Percentiles rank a stretch among this genome's conserved stretches.
Conservation (phyloP, 2,797 vertebrate genomes). For the Nothura maculosa region DNA sequence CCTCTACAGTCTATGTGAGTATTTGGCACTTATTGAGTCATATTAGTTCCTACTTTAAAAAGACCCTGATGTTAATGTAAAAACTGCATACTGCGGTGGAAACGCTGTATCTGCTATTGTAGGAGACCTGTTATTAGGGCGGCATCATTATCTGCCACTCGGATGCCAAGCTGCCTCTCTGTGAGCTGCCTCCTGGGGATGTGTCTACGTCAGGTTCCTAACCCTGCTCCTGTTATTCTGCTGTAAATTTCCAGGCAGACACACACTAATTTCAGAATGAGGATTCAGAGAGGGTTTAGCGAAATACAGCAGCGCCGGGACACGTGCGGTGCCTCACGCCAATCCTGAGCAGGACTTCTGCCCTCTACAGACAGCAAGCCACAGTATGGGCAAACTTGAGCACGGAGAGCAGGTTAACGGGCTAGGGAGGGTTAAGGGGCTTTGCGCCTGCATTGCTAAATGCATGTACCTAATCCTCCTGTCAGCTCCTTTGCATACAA, state of each 20-base stretch:
- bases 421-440: neutral
- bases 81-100: neutral
- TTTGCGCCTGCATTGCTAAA: fast-evolving
- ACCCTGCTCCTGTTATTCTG: neutral
- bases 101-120: conserved; percentile 35
- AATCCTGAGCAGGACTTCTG: neutral
- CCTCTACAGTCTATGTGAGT: neutral
- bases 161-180: conserved; percentile 27
- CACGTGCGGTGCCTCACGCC: neutral
- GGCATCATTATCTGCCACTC: conserved; percentile 35
- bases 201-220: neutral
- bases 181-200: neutral
- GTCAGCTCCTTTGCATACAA: neutral
- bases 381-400: neutral
- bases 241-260: neutral
- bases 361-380: conserved; percentile 1
- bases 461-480: neutral
- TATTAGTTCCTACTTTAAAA: conserved; percentile 1
- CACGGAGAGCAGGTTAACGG: neutral
- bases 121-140: conserved; percentile 22
- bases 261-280: neutral
- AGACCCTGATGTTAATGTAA: neutral
- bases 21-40: neutral
- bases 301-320: neutral
- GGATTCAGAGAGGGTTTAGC: conserved; percentile 3